Percentiles rank a stretch among this genome's conserved stretches.
Conservation (phyloP, 2,797 vertebrate genomes). For the Remorina albescens region DNA sequence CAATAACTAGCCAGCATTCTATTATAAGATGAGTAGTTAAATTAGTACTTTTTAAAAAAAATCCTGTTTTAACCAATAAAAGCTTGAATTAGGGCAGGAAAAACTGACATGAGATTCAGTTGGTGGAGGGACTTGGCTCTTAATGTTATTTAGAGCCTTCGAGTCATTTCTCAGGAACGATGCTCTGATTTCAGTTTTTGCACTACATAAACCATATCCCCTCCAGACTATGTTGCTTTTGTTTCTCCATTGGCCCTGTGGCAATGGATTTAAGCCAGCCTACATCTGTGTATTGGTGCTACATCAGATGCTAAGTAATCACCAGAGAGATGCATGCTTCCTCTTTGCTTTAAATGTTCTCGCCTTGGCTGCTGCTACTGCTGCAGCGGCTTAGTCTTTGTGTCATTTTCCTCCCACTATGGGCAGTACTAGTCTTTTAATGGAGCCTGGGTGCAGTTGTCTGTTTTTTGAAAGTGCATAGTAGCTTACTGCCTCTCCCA, state of each 20-base stretch:
- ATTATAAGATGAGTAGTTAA: slow-evolving; percentile 24
- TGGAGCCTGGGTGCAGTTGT: slow-evolving; percentile 41
- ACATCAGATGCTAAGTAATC: slow-evolving; percentile 74
- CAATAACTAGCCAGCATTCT: slow-evolving; percentile 3
- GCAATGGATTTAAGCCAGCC: slow-evolving; percentile 76
- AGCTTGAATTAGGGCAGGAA: slow-evolving; percentile 37
- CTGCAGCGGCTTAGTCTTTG: slow-evolving; percentile 55
- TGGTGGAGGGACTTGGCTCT: slow-evolving; percentile 24
- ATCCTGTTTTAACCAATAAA: slow-evolving; percentile 26
- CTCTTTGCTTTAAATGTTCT: slow-evolving; percentile 64
- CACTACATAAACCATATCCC: slow-evolving; percentile 56
- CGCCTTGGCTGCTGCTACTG: slow-evolving; percentile 54
- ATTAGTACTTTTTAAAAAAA: background rate
- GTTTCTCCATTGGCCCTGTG: slow-evolving; percentile 66
- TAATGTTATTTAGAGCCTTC: slow-evolving; percentile 72
- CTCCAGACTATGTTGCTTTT: slow-evolving; percentile 69
- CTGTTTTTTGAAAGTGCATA: slow-evolving; percentile 44
- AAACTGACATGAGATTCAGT: slow-evolving; percentile 45
- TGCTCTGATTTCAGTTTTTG: slow-evolving; percentile 66
- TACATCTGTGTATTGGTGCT: slow-evolving; percentile 70
- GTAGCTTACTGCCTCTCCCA: slow-evolving; percentile 20
- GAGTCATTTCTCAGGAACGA: slow-evolving; percentile 55
- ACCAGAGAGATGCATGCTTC: slow-evolving; percentile 67
- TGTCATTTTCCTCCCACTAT: slow-evolving; percentile 56
- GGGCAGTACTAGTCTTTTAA: slow-evolving; percentile 40